Evolutionary conservation across 2,888 invertebrate species (phyloP).

Genomic region (Nomada goodeniana): DNA sequence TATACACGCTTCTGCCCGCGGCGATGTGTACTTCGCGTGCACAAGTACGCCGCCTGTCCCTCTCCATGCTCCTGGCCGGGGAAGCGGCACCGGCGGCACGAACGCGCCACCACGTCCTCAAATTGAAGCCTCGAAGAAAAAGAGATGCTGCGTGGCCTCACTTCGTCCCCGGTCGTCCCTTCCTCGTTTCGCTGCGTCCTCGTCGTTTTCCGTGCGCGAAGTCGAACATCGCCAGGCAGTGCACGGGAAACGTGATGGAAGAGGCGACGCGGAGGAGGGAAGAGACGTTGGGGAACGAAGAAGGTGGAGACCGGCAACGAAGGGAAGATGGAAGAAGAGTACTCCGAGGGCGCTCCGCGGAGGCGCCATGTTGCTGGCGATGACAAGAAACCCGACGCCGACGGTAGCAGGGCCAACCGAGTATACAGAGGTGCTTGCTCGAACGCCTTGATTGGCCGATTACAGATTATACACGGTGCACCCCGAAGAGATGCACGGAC

Average conservation of each 20-base stretch:
- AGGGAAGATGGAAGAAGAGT: conserved; percentile 70
- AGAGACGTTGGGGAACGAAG: not conserved
- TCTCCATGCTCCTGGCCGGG: conserved; percentile 30
- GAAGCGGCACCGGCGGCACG: conserved; percentile 66
- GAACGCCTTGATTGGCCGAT: conserved; percentile 78
- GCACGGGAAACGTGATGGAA: conserved; percentile 39
- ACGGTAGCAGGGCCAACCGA: conserved; percentile 74
- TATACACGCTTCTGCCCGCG: conserved; percentile 27
- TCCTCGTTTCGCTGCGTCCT: conserved; percentile 20
- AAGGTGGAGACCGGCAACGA: conserved; percentile 54
- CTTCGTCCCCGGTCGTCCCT: conserved; percentile 52
- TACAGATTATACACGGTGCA: conserved; percentile 79
- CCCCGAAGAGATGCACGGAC: conserved; percentile 60
- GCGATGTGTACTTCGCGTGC: conserved; percentile 66
- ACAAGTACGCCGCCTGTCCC: conserved; percentile 51
- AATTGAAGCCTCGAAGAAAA: conserved; percentile 75
- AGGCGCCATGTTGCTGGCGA: conserved; percentile 78
- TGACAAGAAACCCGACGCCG: conserved; percentile 76
- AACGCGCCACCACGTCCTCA: conserved; percentile 74
- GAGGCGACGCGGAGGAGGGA: conserved; percentile 28
- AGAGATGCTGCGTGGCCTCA: conserved; percentile 74
- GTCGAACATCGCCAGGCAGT: conserved; percentile 37
- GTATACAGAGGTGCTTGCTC: conserved; percentile 69
- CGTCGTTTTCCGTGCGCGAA: conserved; percentile 29
- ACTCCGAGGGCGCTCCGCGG: conserved; percentile 44